These are phyloP conservation scores for Petrocephalus schoutedeni DNA, from an alignment of 2,797 vertebrate genomes.

Conservation along the genomic window DNA sequence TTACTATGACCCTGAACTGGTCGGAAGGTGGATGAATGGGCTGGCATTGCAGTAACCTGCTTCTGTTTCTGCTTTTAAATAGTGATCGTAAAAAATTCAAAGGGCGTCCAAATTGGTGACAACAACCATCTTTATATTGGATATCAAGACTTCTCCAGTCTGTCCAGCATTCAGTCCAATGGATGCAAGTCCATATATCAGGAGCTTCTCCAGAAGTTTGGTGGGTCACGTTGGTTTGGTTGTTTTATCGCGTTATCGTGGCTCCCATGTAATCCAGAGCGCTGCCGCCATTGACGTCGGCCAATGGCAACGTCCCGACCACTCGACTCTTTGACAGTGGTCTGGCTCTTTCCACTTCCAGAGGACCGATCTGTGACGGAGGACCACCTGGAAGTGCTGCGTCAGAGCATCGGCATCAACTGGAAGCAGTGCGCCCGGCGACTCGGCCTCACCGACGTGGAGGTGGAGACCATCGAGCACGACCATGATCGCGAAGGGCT, in stretches of 20 bases:
- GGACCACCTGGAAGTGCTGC: constrained; percentile 73
- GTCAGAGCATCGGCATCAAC: constrained; percentile 70
- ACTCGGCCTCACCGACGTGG: constrained; percentile 69
- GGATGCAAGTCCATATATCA: constrained; percentile 33
- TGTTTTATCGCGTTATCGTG: not conserved
- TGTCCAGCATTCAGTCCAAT: constrained; percentile 22
- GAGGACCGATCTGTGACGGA: constrained; percentile 44
- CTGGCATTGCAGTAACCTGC: not conserved
- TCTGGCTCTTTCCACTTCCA: not conserved
- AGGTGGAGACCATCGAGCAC: constrained; percentile 85
- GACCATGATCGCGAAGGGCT: constrained; percentile 81
- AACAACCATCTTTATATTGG: constrained; percentile 72
- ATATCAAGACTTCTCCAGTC: constrained; percentile 31
- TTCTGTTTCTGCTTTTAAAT: constrained; percentile 28
- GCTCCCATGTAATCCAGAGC: not conserved
- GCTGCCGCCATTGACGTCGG: not conserved
- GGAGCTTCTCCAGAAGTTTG: constrained; percentile 55
- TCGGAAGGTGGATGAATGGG: not conserved
- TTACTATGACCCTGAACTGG: not conserved
- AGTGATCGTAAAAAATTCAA: constrained; percentile 69
- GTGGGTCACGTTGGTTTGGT: constrained; percentile 42
- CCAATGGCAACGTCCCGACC: not conserved
- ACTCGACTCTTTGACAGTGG: not conserved
- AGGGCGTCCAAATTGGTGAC: constrained; percentile 78
- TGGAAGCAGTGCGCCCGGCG: constrained; percentile 83